Percentiles rank a stretch among this genome's conserved stretches.
These are phyloP conservation scores for Pseudorasbora parva DNA, from an alignment of 2,113 vertebrate species.

Conservation along the genomic window DNA sequence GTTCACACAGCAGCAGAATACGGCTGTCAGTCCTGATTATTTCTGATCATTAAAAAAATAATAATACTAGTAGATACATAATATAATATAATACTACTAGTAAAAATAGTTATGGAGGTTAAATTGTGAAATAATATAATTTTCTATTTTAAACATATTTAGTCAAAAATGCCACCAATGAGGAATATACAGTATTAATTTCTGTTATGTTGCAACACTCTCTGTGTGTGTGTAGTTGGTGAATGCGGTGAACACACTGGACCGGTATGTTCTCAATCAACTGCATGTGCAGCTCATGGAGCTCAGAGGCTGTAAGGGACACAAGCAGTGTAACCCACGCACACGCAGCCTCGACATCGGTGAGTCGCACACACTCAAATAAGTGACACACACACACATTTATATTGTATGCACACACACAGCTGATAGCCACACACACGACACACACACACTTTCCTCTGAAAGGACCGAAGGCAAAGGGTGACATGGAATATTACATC, in stretches of 20 bases:
- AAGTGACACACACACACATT: constrained; percentile 7
- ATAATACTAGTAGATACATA: too few relatives aligned
- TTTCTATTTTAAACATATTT: neutral
- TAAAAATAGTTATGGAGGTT: neutral
- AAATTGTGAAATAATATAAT: neutral
- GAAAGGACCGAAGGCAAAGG: constrained; percentile 6
- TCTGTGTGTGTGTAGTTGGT: constrained; percentile 78
- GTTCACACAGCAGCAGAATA: too few relatives aligned
- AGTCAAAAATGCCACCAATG: neutral
- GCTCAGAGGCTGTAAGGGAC: constrained; percentile 89
- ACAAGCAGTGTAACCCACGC: constrained; percentile 87
- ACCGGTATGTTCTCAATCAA: constrained; percentile 86
- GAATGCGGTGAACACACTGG: constrained; percentile 88
- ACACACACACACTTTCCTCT: constrained; percentile 19
- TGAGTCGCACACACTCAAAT: constrained; percentile 62
- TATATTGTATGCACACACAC: neutral
- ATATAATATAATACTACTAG: too few relatives aligned
- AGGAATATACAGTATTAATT: neutral
- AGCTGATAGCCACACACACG: neutral
- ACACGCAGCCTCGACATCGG: constrained; percentile 87
- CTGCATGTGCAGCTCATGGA: constrained; percentile 94
- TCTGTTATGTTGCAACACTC: neutral
- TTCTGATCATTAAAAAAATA: too few relatives aligned
- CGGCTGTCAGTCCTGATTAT: too few relatives aligned
- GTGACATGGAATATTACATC: constrained; percentile 38